Conservation (phyloP, 2,113 vertebrate species). For the Indicator maculatus region DNA sequence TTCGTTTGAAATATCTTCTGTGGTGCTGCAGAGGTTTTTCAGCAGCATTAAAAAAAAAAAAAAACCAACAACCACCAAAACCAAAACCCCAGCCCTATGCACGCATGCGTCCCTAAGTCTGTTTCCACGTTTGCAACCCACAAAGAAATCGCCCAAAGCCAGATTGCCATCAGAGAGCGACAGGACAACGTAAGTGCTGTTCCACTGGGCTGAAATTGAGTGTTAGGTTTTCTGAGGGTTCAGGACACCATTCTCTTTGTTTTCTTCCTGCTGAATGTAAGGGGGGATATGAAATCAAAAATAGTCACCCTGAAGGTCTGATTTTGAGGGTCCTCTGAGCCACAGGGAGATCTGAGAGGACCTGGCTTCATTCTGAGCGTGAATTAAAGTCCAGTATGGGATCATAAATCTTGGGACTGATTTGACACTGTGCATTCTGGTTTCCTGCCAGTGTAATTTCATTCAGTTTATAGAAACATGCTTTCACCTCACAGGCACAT, state of each 20-base stretch:
- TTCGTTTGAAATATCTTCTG: conserved; percentile 61
- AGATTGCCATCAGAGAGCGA: not conserved
- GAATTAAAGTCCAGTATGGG: not conserved
- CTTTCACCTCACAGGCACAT: not conserved
- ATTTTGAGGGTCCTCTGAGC: not conserved
- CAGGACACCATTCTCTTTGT: not conserved
- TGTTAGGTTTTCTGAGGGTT: not conserved
- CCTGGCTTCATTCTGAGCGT: not conserved
- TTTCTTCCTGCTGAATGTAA: not conserved
- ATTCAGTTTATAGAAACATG: not conserved
- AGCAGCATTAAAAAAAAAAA: not conserved
- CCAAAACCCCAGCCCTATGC: not conserved
- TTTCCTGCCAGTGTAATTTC: not conserved
- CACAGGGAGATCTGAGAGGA: not conserved
- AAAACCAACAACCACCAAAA: no score
- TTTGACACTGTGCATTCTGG: not conserved
- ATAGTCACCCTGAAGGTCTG: not conserved
- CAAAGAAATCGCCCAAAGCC: not conserved
- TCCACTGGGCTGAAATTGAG: not conserved
- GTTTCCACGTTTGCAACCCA: not conserved
- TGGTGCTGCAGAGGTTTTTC: conserved; percentile 53
- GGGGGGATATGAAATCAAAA: not conserved
- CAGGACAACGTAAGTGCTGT: not conserved
- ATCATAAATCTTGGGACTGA: not conserved
- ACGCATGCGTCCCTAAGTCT: not conserved